These are phyloP conservation scores for Liodrosophila aerea DNA, from an alignment of 2,888 invertebrate species.

Conservation along the genomic window DNA sequence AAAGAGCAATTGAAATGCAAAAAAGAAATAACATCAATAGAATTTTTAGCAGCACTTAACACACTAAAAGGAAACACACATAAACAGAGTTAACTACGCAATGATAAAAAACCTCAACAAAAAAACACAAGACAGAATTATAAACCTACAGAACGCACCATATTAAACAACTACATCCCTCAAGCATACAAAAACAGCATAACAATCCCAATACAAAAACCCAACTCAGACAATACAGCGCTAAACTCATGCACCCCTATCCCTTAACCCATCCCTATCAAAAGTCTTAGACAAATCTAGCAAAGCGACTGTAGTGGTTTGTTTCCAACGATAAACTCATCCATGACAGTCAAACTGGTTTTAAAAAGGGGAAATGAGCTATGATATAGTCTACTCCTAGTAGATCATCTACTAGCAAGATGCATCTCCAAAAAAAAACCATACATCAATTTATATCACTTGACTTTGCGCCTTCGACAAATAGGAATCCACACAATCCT, in stretches of 20 bases:
- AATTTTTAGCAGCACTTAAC: background rate
- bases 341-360: constrained; percentile 11
- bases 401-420: constrained; percentile 17
- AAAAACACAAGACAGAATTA: constrained; percentile 1
- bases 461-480: constrained; percentile 19
- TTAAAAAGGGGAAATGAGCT: too few relatives aligned
- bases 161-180: constrained; percentile 2
- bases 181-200: constrained; percentile 30
- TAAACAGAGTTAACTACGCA: background rate
- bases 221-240: constrained; percentile 22
- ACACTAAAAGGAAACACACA: background rate
- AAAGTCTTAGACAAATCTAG: constrained; percentile 28
- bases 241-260: constrained; percentile 40
- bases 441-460: constrained; percentile 7
- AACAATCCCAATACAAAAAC: constrained; percentile 30
- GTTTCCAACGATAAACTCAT: constrained; percentile 3
- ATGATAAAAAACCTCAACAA: constrained; percentile 1
- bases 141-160: background rate
- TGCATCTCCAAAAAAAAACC: constrained; percentile 6
- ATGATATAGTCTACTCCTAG: constrained; percentile 6
- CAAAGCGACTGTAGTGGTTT: constrained; percentile 2
- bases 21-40: too few relatives aligned
- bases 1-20: too few relatives aligned
- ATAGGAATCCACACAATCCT: constrained; percentile 13
- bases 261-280: constrained; percentile 35